A percentile compares a stretch with the other conserved stretches of the same genome.
Conservation (phyloP, 1,140 invertebrate species). For the Sarcophaga peregrina region DNA sequence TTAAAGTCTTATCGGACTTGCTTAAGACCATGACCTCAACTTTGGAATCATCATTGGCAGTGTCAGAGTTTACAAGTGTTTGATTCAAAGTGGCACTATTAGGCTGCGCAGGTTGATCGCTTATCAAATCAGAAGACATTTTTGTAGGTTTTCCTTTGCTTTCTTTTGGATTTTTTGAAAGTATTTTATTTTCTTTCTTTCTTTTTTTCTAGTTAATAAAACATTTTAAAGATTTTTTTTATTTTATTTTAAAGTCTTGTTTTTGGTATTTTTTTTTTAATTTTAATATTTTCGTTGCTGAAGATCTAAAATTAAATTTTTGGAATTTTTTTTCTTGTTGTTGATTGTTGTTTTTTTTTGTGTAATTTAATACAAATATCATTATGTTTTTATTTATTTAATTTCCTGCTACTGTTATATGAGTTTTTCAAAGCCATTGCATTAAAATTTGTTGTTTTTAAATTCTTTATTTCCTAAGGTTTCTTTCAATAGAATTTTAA, state of each 20-base stretch:
- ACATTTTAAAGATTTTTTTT: conserved; percentile 22
- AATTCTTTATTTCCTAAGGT: conserved; percentile 23
- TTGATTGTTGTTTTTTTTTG: not conserved
- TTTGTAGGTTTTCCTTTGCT: not conserved
- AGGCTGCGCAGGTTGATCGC: not conserved
- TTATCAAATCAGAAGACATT: conserved; percentile 42
- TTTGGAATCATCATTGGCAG: conserved; percentile 50
- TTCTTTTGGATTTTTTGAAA: conserved; percentile 22
- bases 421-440: no score
- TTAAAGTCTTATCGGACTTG: conserved; percentile 64
- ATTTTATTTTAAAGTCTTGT: not conserved
- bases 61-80: not conserved
- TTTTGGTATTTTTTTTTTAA: not conserved
- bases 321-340: not conserved
- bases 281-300: not conserved
- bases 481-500: conserved; percentile 25
- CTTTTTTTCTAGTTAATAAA: not conserved
- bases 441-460: not conserved
- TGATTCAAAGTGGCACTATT: conserved; percentile 24
- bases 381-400: conserved; percentile 27
- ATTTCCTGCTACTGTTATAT: no score
- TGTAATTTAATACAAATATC: not conserved
- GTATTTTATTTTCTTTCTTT: not conserved
- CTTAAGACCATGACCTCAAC: conserved; percentile 63
- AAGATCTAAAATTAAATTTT: not conserved